phyloP scores from a whole-genome alignment of 1,140 invertebrate genomes.

The Drosophila nebulosa region DNA sequence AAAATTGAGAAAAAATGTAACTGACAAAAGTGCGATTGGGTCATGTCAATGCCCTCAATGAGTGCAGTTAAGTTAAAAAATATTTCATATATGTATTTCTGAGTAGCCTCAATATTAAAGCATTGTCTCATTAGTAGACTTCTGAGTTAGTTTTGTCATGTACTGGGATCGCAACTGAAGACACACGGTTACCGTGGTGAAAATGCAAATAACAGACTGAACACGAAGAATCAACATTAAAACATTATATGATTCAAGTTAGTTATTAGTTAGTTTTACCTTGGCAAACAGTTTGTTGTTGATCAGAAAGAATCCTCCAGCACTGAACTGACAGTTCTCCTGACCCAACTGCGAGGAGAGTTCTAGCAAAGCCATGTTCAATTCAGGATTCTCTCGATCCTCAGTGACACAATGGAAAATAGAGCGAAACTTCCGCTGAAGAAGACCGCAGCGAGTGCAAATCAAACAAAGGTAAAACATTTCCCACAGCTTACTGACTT shows the following conservation, averaged over 20 bases:
- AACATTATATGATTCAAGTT: too few relatives aligned
- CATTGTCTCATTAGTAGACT: neutral
- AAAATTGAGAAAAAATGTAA: too few relatives aligned
- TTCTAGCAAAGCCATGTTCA: constrained; percentile 23
- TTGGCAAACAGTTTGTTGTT: constrained; percentile 48
- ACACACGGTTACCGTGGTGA: constrained; percentile 53
- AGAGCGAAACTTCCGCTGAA: constrained; percentile 28
- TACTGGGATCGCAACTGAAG: constrained; percentile 55
- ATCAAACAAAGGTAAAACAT: constrained; percentile 36
- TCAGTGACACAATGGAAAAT: constrained; percentile 25
- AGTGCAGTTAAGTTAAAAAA: too few relatives aligned
- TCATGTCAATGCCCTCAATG: too few relatives aligned
- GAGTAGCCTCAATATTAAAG: neutral
- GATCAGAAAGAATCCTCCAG: constrained; percentile 44
- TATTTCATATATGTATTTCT: too few relatives aligned
- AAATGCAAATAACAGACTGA: constrained; percentile 58
- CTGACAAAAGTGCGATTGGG: too few relatives aligned
- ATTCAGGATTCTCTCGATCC: constrained; percentile 30
- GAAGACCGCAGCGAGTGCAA: constrained; percentile 36
- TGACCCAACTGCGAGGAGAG: constrained; percentile 47
- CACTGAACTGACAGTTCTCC: constrained; percentile 42
- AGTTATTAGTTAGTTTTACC: too few relatives aligned
- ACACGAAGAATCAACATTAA: neutral
- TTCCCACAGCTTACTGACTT: constrained; percentile 33
- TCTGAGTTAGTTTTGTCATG: constrained; percentile 1